These are phyloP conservation scores for Carabus problematicus DNA, from an alignment of 2,888 invertebrate species.

Conservation along the genomic window DNA sequence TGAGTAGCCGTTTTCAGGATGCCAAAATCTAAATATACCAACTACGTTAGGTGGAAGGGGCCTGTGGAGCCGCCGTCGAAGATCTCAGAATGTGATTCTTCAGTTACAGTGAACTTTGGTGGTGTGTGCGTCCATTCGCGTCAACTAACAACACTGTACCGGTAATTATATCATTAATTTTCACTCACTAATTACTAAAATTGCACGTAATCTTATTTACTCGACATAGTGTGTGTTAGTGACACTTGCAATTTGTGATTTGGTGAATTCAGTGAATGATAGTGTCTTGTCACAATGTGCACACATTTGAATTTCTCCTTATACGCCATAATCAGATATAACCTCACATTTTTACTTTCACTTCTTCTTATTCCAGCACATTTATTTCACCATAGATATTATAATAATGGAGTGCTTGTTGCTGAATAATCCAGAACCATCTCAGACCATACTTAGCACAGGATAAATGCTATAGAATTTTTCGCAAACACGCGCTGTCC, in stretches of 20 bases:
- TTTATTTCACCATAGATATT: too few species aligned
- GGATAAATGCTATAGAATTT: slow-evolving; percentile 6
- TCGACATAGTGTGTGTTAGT: too few species aligned
- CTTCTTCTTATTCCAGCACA: too few species aligned
- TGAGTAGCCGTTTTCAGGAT: slow-evolving; percentile 25
- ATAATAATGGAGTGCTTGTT: too few species aligned
- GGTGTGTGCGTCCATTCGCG: slow-evolving; percentile 15
- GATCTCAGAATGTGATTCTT: slow-evolving; percentile 21
- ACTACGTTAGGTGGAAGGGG: slow-evolving; percentile 27
- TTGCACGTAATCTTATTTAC: background rate
- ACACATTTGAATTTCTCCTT: too few species aligned
- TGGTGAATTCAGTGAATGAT: too few species aligned
- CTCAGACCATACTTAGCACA: background rate
- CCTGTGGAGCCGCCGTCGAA: background rate
- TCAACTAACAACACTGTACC: slow-evolving; percentile 3
- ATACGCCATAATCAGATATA: too few species aligned
- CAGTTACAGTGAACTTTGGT: slow-evolving; percentile 37
- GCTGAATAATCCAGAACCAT: too few species aligned
- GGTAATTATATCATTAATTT: slow-evolving; percentile 27
- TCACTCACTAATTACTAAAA: too few species aligned
- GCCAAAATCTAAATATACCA: slow-evolving; percentile 38
- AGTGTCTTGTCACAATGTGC: too few species aligned
- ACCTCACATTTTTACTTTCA: too few species aligned
- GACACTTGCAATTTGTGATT: too few species aligned
- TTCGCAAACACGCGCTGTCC: slow-evolving; percentile 32